A percentile compares a stretch with the other conserved stretches of the same genome.
Evolutionary conservation across 2,113 vertebrate species (phyloP).

Genomic region (Choloepus hoffmanni): DNA sequence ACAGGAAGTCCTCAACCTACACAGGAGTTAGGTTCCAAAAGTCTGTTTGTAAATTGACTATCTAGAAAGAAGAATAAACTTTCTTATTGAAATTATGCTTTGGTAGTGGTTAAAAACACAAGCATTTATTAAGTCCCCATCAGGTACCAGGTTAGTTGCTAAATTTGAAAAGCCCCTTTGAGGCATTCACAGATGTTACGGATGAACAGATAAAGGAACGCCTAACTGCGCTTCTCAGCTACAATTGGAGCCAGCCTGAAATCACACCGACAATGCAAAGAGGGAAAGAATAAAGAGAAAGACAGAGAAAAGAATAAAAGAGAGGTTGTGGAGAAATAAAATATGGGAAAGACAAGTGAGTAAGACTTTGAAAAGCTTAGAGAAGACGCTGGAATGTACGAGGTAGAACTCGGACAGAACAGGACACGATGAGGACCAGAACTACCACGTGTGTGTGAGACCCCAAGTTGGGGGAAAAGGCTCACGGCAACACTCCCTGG

Average conservation of each 20-base stretch:
- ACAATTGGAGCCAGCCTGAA: neutral
- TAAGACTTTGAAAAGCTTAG: neutral
- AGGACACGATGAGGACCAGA: neutral
- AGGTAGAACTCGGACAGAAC: neutral
- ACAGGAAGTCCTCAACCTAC: constrained; percentile 57
- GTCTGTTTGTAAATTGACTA: constrained; percentile 43
- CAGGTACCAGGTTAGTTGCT: neutral
- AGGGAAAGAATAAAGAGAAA: neutral
- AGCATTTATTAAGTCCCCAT: neutral
- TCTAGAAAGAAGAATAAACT: constrained; percentile 14
- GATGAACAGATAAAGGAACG: rapidly evolving
- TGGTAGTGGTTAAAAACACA: neutral
- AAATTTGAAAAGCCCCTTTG: neutral
- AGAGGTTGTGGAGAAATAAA: neutral
- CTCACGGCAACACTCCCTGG: neutral
- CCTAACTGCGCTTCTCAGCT: neutral
- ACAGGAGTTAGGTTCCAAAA: constrained; percentile 12
- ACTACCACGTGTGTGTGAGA: neutral
- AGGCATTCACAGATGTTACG: neutral
- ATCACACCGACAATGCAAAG: neutral
- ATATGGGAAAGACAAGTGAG: neutral
- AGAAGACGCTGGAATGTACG: neutral
- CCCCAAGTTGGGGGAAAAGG: rapidly evolving
- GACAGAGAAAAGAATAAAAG: neutral
- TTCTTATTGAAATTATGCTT: neutral